Percentiles rank a stretch among this genome's conserved stretches.
Conservation (phyloP, 2,888 invertebrate genomes). For the Caenorhabditis doughertyi region DNA sequence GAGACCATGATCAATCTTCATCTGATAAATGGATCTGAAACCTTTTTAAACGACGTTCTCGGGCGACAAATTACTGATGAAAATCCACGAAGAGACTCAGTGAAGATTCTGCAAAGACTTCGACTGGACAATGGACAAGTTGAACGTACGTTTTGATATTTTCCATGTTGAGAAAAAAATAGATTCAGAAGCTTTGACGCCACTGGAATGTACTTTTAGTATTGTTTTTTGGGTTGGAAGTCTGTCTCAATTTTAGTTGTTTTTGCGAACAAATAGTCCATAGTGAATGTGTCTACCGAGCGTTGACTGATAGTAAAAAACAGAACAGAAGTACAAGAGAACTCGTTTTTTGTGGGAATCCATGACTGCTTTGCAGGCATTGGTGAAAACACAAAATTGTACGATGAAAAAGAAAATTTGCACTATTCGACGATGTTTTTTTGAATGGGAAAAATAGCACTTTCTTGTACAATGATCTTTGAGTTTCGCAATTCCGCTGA, state of each 20-base stretch:
- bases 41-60: slow-evolving; percentile 31
- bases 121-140: slow-evolving; percentile 55
- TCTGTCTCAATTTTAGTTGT: slow-evolving; percentile 47
- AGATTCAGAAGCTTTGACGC: neutral
- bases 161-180: neutral
- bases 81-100: slow-evolving; percentile 25
- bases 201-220: slow-evolving; percentile 44
- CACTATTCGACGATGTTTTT: neutral
- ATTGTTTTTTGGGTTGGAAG: slow-evolving; percentile 31
- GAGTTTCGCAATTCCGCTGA: neutral
- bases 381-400: slow-evolving; percentile 2
- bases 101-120: slow-evolving; percentile 57
- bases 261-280: slow-evolving; percentile 38
- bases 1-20: slow-evolving; percentile 45
- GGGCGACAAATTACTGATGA: slow-evolving; percentile 25
- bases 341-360: slow-evolving; percentile 33
- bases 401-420: neutral
- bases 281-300: neutral
- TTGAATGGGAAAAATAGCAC: neutral
- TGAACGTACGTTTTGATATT: slow-evolving; percentile 50
- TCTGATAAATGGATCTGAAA: slow-evolving; percentile 36
- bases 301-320: slow-evolving; percentile 25
- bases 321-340: slow-evolving; percentile 32
- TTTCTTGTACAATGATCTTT: neutral
- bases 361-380: neutral